Conservation (phyloP, 2,888 invertebrate genomes). For the Cosmopolites sordidus region DNA sequence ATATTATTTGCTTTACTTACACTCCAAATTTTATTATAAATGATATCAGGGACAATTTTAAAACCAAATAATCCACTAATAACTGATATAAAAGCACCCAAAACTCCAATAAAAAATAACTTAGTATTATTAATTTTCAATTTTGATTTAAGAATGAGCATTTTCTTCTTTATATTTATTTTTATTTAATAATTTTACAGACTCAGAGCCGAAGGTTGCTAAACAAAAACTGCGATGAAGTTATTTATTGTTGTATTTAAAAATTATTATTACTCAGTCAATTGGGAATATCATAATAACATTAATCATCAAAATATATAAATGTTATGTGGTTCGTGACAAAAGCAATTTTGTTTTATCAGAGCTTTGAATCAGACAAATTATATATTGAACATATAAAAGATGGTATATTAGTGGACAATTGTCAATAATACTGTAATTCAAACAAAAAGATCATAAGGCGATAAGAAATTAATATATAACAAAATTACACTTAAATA, state of each 20-base stretch:
- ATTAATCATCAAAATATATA: background rate
- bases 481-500: too few relatives aligned
- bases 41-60: conserved; percentile 33
- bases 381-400: background rate
- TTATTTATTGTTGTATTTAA: too few relatives aligned
- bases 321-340: background rate
- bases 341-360: background rate
- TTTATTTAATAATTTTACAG: too few relatives aligned
- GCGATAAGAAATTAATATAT: too few relatives aligned
- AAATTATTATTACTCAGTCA: too few relatives aligned
- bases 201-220: too few relatives aligned
- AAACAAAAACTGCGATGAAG: too few relatives aligned
- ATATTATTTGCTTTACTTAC: conserved; percentile 31
- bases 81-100: conserved; percentile 30
- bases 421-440: background rate
- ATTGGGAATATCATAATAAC: background rate
- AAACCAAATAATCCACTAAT: conserved; percentile 32
- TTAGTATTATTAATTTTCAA: conserved; percentile 19
- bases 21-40: conserved; percentile 38
- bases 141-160: conserved; percentile 1
- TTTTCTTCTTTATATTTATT: background rate
- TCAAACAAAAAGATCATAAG: background rate
- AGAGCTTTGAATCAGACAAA: background rate
- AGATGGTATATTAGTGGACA: background rate
- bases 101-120: conserved; percentile 28